phyloP scores from a whole-genome alignment of 2,113 vertebrate species.

The Crotalus horridus region DNA sequence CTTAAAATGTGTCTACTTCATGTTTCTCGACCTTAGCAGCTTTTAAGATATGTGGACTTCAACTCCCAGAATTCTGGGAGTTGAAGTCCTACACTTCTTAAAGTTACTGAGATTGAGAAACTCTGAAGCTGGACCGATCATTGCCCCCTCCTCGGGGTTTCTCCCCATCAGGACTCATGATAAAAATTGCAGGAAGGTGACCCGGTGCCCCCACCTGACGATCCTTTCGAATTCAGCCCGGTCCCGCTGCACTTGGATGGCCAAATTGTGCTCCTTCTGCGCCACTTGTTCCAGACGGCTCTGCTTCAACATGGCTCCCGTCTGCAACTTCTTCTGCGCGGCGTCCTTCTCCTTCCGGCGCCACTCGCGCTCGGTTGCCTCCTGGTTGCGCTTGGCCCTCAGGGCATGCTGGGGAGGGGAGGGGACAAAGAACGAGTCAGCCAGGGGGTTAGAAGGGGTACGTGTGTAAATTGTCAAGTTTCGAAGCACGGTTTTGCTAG shows the following conservation, averaged over 20 bases:
- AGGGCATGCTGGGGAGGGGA: conserved; percentile 74
- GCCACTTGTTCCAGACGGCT: conserved; percentile 76
- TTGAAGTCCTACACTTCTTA: background rate
- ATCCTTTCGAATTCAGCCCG: conserved; percentile 80
- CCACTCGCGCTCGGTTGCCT: conserved; percentile 80
- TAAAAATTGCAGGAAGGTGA: rapidly evolving
- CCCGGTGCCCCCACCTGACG: conserved; percentile 69
- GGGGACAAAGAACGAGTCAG: too few relatives aligned
- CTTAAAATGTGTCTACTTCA: background rate
- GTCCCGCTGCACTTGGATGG: conserved; percentile 76
- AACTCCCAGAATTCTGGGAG: background rate
- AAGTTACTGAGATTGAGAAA: background rate
- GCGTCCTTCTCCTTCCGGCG: conserved; percentile 77
- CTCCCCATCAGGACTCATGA: background rate
- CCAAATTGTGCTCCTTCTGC: conserved; percentile 74
- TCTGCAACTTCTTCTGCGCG: conserved; percentile 53
- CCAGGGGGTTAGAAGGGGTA: too few relatives aligned
- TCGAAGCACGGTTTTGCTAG: too few relatives aligned
- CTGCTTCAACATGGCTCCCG: conserved; percentile 62
- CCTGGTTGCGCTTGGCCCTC: conserved; percentile 82
- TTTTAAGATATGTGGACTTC: background rate
- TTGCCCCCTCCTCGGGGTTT: background rate
- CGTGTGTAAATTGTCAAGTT: too few relatives aligned
- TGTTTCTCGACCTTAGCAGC: background rate
- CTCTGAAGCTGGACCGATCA: background rate